Evolutionary conservation across 1,140 invertebrate genomes (phyloP), one percentile per base, ranked within the genome.

Genomic region (Drosophila sechellia): DNA sequence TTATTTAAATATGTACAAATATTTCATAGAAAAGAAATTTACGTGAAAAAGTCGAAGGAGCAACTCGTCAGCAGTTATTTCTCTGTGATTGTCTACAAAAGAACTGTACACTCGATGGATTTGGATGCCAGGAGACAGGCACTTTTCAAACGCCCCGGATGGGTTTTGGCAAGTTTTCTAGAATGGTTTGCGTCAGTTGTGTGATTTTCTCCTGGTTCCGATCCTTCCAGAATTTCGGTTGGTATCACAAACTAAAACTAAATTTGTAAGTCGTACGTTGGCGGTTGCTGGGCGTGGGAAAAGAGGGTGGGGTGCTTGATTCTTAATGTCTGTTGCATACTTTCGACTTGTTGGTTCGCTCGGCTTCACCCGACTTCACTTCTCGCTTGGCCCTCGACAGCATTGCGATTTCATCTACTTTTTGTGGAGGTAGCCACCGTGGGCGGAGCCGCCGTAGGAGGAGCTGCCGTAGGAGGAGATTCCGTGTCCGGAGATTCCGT

Each of bases 231-330:
- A 89, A 89, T 90, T 89, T 80, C 85, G 80, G 85, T 80, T 84
- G 80, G 85, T 89, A 90, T 89, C 84, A 89, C 84, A 89, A 89
- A 85, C 85, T 89, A 89, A 90, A 89, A 90, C 84, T 89, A 89
- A 89, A 80, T 66, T 83, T 89, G 76, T 89, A 89, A 89, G 84
- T 89, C 84, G 85, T 89, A 89, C 66, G 66, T 77, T 81, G 69
- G 69, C 69, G 80, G 68, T 81, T 77, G 57, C 52, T 76, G 54
- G 72, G 53, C 72, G 42, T 52, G 71, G 60, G 43, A 64, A 42
- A 27, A 20, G 17, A 12, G 45, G 58, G 48, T 25, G 58, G 68
- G 68, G 45, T 50, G 13, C 15, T 48, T 37, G 49, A 35, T 35
- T 52, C 48, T 17, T 52, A 50, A 52, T 66, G 52, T 46, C 48